Evolutionary conservation across 2,797 vertebrate species (phyloP), one percentile per base, ranked within the genome.

Genomic region (Spinus pinus): DNA sequence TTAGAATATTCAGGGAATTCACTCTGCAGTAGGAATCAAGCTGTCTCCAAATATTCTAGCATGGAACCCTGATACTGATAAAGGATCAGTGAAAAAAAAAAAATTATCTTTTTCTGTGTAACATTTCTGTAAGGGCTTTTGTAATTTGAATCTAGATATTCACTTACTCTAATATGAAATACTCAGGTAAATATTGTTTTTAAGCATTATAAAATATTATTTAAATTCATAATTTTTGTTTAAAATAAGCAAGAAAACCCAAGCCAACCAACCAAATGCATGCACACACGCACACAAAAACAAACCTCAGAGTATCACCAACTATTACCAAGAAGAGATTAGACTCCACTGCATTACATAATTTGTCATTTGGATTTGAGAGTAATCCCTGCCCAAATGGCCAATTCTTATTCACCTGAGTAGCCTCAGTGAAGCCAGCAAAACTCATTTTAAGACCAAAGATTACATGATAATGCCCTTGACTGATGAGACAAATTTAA

Each of bases 41-140:
- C 61, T 92, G 44, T 96, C 49, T 96, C 85, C 83, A 93, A 80
- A 92, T 97, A 95, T 78, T 96, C 60, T 62, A 66, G 81, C 91
- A 78, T 92, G 90, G 85, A 80, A 90, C 73, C 41, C 57, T 62
- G 28, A 8, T 80, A 47, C n/a, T 50, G 61, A 67, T 67, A 86
- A 61, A 50, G 66, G 42, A 79, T 90, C 89, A 90, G 74, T 92
- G 80, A 88, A 95, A 95, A 94, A 87, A 69, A 5, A 49, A 69
- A 88, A 88, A 88, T 93, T 96, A 91, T 83, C 47, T 15, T 81
- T 93, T 80, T 60, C 67, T 42, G 41, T 19, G 8, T 42, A 42
- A 42, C 41, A 42, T 93, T 81, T 62, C 67, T 72, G 6, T 42
- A 86, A 64, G 12, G 65, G 28, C 21, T 92, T 83, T 74, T 71